phyloP scores from a whole-genome alignment of 1,140 invertebrate genomes.

The Drosophila santomea region DNA sequence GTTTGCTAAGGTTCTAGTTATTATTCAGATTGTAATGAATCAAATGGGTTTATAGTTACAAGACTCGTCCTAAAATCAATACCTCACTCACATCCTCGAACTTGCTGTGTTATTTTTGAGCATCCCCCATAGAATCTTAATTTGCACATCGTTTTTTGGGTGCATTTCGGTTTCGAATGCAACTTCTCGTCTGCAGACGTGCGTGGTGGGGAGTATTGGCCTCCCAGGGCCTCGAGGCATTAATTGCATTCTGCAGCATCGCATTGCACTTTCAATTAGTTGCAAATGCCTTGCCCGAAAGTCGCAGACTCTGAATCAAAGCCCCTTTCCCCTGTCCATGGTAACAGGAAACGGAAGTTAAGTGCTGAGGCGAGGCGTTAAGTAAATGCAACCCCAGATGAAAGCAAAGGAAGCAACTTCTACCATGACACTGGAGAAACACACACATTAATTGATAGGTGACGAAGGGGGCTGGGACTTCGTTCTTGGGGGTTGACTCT shows the following conservation, averaged over 20 bases:
- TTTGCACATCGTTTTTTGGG: slow-evolving; percentile 2
- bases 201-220: not conserved
- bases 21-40: too few relatives aligned
- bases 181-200: slow-evolving; percentile 7
- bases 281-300: slow-evolving; percentile 62
- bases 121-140: not conserved
- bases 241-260: slow-evolving; percentile 84
- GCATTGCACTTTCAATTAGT: slow-evolving; percentile 84
- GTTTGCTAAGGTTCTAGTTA: too few relatives aligned
- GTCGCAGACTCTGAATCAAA: slow-evolving; percentile 12
- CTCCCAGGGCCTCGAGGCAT: slow-evolving; percentile 60
- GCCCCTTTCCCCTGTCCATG: slow-evolving; percentile 8
- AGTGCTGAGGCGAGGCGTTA: slow-evolving; percentile 83
- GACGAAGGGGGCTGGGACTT: slow-evolving; percentile 21
- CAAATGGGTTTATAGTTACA: too few relatives aligned
- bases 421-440: slow-evolving; percentile 72
- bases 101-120: not conserved
- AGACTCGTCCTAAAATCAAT: not conserved
- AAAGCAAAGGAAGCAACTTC: slow-evolving; percentile 65
- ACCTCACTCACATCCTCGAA: not conserved
- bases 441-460: slow-evolving; percentile 82
- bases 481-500: slow-evolving; percentile 23
- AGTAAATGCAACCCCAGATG: slow-evolving; percentile 77
- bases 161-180: slow-evolving; percentile 15
- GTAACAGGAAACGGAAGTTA: slow-evolving; percentile 83